Conservation (phyloP, 1,140 invertebrate genomes). For the Caenorhabditis briggsae region DNA sequence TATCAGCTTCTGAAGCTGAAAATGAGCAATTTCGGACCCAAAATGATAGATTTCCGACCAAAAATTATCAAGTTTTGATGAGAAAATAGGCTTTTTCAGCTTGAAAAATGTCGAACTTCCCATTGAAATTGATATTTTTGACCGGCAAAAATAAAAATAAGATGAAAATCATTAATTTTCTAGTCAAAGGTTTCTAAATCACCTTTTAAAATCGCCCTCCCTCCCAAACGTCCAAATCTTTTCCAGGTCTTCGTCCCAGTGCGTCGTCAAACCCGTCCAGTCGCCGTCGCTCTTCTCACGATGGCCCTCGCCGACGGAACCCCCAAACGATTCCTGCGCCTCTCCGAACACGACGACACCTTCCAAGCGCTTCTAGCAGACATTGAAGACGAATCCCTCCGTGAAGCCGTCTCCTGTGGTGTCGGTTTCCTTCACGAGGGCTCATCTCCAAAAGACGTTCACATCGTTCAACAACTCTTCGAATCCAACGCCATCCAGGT, state of each 20-base stretch:
- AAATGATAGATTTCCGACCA: too few species aligned
- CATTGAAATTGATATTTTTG: not conserved
- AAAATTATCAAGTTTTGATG: not conserved
- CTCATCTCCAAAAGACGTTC: constrained; percentile 86
- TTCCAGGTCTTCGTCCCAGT: constrained; percentile 87
- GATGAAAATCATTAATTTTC: too few species aligned
- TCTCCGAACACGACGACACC: constrained; percentile 84
- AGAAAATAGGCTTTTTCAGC: too few species aligned
- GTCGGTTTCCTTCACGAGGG: constrained; percentile 98
- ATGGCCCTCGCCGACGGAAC: constrained; percentile 86
- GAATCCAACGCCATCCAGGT: constrained; percentile 93
- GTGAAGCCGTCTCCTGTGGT: constrained; percentile 89
- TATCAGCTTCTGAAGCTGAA: too few species aligned
- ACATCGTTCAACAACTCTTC: constrained; percentile 92
- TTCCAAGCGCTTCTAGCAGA: constrained; percentile 86
- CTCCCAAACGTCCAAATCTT: too few species aligned
- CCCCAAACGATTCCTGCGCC: constrained; percentile 88
- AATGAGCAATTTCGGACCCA: too few species aligned
- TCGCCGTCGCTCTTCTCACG: constrained; percentile 93
- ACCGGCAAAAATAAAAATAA: too few species aligned
- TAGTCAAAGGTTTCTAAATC: too few species aligned
- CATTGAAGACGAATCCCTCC: constrained; percentile 82
- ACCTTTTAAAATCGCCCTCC: too few species aligned
- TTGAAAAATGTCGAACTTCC: not conserved
- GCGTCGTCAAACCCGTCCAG: constrained; percentile 90